These are phyloP conservation scores for Kryptolebias ocellatus DNA, from an alignment of 2,797 vertebrate species.

Conservation along the genomic window DNA sequence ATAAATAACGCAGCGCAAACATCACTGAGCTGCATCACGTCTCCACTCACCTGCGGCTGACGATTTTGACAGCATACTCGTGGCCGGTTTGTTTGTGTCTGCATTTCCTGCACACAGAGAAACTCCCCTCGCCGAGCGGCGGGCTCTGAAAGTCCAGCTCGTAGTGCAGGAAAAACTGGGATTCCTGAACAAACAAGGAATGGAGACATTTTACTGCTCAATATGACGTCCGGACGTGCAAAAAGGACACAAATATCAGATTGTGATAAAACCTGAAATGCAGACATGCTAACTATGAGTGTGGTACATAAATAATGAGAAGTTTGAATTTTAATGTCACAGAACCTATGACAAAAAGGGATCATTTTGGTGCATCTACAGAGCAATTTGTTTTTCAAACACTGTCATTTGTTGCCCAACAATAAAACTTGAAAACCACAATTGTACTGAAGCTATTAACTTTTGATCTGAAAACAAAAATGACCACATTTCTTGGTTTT, in stretches of 20 bases:
- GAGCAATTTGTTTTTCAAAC: too few species aligned
- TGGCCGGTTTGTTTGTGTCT: slow-evolving; percentile 86
- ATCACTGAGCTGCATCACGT: neutral
- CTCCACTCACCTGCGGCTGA: slow-evolving; percentile 87
- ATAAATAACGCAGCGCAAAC: neutral
- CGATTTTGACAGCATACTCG: slow-evolving; percentile 92
- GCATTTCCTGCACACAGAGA: slow-evolving; percentile 92
- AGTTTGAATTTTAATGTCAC: too few species aligned
- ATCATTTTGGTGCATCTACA: too few species aligned
- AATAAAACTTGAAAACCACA: too few species aligned
- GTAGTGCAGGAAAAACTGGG: slow-evolving; percentile 92
- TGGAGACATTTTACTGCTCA: neutral
- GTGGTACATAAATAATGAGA: too few species aligned
- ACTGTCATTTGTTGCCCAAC: too few species aligned
- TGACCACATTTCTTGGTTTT: too few species aligned
- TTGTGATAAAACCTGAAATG: too few species aligned
- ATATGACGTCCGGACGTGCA: neutral
- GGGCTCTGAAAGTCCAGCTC: slow-evolving; percentile 88
- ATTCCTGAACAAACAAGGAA: slow-evolving; percentile 80
- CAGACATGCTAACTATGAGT: too few species aligned
- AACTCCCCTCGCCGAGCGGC: slow-evolving; percentile 90
- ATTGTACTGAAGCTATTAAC: too few species aligned
- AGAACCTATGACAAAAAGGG: too few species aligned
- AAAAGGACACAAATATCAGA: neutral
- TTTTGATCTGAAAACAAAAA: too few species aligned